Evolutionary conservation across 2,797 vertebrate genomes (phyloP).

Genomic region (Tolypeutes matacus): DNA sequence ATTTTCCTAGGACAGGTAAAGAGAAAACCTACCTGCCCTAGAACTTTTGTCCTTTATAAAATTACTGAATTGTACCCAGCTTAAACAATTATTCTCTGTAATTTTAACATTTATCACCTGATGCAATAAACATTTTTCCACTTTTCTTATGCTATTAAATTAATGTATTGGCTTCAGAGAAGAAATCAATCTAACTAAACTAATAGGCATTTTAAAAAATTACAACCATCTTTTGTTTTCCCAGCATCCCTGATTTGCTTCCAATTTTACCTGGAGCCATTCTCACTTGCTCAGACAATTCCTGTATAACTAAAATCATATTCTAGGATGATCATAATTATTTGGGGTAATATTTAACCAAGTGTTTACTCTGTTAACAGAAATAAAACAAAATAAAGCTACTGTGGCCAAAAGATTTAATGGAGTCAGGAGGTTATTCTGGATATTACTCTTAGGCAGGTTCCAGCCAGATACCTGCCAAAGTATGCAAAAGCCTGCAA

Average conservation of each 20-base stretch:
- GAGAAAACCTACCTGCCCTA: background rate
- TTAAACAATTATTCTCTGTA: background rate
- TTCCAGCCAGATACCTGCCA: too few relatives aligned
- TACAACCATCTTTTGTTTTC: slow-evolving; percentile 37
- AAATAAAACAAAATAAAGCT: too few relatives aligned
- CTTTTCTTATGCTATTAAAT: background rate
- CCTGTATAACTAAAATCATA: background rate
- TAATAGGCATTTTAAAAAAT: slow-evolving; percentile 42
- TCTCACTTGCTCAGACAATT: background rate
- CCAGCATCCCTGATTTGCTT: slow-evolving; percentile 25
- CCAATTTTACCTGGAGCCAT: background rate
- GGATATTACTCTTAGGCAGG: too few relatives aligned
- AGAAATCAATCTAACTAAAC: slow-evolving; percentile 19
- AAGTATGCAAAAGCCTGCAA: too few relatives aligned
- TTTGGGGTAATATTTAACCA: background rate
- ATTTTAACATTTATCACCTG: slow-evolving; percentile 25
- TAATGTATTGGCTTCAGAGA: background rate
- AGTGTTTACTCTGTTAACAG: background rate
- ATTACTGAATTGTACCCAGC: slow-evolving; percentile 14
- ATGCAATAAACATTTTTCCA: background rate
- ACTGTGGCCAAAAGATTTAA: too few relatives aligned
- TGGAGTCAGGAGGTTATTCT: too few relatives aligned
- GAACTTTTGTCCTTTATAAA: slow-evolving; percentile 25
- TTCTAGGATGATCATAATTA: slow-evolving; percentile 33
- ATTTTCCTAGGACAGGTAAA: background rate